phyloP scores from a whole-genome alignment of 2,113 vertebrate species.

The Thalassoma bifasciatum region DNA sequence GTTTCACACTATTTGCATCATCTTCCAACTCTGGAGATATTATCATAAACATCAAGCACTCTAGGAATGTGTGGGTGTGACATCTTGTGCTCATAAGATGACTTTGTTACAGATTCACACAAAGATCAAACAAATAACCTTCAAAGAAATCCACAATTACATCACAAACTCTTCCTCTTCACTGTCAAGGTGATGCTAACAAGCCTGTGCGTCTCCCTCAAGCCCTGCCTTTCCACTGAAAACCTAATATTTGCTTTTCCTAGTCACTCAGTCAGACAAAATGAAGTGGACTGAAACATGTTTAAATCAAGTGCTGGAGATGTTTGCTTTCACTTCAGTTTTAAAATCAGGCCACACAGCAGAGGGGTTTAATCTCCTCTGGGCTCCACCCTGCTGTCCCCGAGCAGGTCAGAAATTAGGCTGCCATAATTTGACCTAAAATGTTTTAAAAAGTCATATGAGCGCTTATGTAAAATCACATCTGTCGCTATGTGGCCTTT shows the following conservation, averaged over 20 bases:
- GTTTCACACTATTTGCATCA: conserved; percentile 32
- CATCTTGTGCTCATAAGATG: conserved; percentile 21
- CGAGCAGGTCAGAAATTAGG: conserved; percentile 51
- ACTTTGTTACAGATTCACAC: conserved; percentile 23
- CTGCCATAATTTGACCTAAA: conserved; percentile 41
- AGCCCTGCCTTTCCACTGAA: conserved; percentile 27
- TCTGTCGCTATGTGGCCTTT: conserved; percentile 4
- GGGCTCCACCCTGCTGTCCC: conserved; percentile 53
- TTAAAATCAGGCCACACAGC: conserved; percentile 38
- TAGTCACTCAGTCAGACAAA: conserved; percentile 31
- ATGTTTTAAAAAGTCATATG: background rate
- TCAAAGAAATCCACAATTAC: conserved; percentile 21
- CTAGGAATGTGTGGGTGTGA: conserved; percentile 27
- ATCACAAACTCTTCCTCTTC: background rate
- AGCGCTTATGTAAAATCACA: conserved; percentile 10
- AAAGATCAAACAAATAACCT: conserved; percentile 34
- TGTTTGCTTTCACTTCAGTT: conserved; percentile 56
- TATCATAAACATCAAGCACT: conserved; percentile 43
- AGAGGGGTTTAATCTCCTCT: conserved; percentile 45
- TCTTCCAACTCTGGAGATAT: conserved; percentile 20
- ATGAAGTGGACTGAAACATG: conserved; percentile 16
- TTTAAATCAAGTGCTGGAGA: conserved; percentile 8
- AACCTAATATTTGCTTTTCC: conserved; percentile 53
- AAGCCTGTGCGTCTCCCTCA: conserved; percentile 10
- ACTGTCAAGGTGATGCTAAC: conserved; percentile 16